phyloP scores from a whole-genome alignment of 2,113 vertebrate species.

The Trogon melanurus region DNA sequence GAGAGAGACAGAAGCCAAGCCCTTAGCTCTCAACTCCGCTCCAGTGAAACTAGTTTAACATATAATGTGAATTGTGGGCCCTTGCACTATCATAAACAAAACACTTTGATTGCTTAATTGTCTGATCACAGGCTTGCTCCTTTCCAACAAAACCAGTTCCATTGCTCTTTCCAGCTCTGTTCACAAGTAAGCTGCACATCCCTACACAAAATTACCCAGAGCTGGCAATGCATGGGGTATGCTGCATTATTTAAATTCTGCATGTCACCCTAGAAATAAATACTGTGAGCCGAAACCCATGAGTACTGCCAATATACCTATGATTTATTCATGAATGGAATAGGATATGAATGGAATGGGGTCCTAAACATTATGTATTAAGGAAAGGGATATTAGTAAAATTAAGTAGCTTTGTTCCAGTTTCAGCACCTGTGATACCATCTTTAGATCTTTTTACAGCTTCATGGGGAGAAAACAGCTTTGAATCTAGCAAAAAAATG shows the following conservation, averaged over 20 bases:
- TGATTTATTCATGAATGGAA: neutral
- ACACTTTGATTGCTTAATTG: constrained; percentile 34
- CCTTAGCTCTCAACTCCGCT: neutral
- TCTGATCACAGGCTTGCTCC: neutral
- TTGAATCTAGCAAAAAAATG: neutral
- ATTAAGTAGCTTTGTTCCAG: neutral
- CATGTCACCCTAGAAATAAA: neutral
- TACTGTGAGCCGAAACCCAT: neutral
- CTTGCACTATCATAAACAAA: constrained; percentile 1
- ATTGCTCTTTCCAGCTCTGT: neutral
- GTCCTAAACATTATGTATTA: neutral
- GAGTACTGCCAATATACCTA: neutral
- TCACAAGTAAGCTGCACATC: neutral
- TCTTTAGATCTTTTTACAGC: neutral
- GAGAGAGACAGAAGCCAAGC: neutral
- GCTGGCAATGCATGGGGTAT: neutral
- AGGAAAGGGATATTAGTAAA: neutral
- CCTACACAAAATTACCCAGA: neutral
- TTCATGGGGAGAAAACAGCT: neutral
- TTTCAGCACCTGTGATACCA: constrained; percentile 1
- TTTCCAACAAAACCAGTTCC: neutral
- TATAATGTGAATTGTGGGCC: neutral
- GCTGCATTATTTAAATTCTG: neutral
- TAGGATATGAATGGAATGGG: neutral
- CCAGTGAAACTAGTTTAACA: neutral